Evolutionary conservation across 2,113 vertebrate genomes (phyloP).

Genomic region (Vireo altiloquus): DNA sequence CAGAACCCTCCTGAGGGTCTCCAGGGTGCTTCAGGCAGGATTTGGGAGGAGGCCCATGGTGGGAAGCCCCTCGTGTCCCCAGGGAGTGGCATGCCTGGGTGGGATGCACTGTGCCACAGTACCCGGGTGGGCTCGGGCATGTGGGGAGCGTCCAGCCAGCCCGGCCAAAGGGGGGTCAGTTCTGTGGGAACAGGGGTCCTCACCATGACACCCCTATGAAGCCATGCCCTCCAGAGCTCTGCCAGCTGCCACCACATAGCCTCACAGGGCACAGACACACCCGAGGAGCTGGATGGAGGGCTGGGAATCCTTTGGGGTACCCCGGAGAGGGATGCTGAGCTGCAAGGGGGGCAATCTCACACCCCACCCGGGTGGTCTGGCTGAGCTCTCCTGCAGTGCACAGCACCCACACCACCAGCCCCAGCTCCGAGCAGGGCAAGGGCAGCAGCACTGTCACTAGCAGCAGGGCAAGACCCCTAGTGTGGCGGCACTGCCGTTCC

Average conservation of each 20-base stretch:
- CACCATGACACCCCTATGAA: not conserved
- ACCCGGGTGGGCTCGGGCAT: not conserved
- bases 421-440: not conserved
- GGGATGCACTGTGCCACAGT: not conserved
- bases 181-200: fast-evolving
- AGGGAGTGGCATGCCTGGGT: not conserved
- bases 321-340: not conserved
- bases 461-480: not conserved
- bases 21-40: not conserved
- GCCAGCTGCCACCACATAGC: not conserved
- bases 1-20: not conserved
- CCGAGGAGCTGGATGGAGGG: fast-evolving
- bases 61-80: not conserved
- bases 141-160: fast-evolving
- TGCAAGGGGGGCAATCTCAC: fast-evolving
- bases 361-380: not conserved
- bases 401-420: not conserved
- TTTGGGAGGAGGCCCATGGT: fast-evolving
- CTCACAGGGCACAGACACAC: not conserved
- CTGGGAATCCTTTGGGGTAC: not conserved
- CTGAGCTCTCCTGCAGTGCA: not conserved
- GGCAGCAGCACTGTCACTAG: not conserved
- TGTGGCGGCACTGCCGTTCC: not conserved
- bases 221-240: not conserved
- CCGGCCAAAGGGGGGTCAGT: not conserved